Percentiles rank a stretch among this genome's conserved stretches.
Conservation (phyloP, 2,797 vertebrate species). For the Muscicapa comitata region DNA sequence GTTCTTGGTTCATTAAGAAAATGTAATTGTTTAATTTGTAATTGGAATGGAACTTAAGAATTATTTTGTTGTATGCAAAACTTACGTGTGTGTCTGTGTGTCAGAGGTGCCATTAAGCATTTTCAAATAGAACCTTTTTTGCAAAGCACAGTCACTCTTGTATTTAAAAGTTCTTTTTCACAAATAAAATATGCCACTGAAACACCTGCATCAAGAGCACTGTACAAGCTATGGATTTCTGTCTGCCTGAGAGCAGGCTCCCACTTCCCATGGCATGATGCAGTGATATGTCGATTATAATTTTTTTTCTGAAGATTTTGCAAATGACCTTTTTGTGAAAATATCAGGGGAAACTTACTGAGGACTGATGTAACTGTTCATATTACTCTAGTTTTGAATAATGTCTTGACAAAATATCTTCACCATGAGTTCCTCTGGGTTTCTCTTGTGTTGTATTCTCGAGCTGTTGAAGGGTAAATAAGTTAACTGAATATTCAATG, state of each 20-base stretch:
- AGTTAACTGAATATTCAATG: constrained; percentile 47
- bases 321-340: constrained; percentile 22
- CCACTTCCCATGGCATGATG: neutral
- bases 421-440: neutral
- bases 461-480: constrained; percentile 29
- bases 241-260: neutral
- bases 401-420: neutral
- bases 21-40: neutral
- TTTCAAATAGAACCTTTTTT: neutral
- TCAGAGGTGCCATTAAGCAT: neutral
- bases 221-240: neutral
- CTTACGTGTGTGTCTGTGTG: neutral
- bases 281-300: neutral
- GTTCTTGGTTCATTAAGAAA: neutral
- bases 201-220: neutral
- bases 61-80: neutral
- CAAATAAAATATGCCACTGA: neutral
- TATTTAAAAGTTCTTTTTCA: neutral
- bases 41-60: neutral
- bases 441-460: neutral
- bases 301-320: neutral
- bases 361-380: neutral
- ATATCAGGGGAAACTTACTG: constrained; percentile 1
- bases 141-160: neutral
- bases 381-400: constrained; percentile 28